phyloP scores from a whole-genome alignment of 2,797 vertebrate species.

The Anas flavirostris region DNA sequence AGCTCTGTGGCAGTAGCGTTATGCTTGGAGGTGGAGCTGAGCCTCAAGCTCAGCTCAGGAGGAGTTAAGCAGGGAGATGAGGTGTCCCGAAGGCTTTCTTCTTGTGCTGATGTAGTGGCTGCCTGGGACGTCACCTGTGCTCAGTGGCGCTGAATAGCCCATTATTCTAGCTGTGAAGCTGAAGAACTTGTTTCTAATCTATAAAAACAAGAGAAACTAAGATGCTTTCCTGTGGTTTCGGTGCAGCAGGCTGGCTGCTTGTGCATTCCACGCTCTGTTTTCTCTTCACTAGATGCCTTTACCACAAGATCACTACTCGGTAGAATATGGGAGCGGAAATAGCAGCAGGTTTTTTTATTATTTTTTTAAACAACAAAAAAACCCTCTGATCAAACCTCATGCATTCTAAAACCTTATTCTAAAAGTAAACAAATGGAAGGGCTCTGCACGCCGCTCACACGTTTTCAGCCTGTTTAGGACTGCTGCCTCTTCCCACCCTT shows the following conservation, averaged over 20 bases:
- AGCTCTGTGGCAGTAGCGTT: not conserved
- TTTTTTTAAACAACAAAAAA: not conserved
- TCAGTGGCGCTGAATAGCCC: not conserved
- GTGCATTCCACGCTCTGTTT: slow-evolving; percentile 71
- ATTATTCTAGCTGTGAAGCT: slow-evolving; percentile 37
- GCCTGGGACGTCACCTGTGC: not conserved
- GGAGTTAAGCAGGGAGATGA: not conserved
- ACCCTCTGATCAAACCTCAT: not conserved
- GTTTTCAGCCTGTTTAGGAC: not conserved
- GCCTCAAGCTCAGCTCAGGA: not conserved
- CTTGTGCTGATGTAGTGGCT: not conserved
- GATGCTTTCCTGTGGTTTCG: slow-evolving; percentile 70
- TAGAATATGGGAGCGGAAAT: slow-evolving; percentile 74
- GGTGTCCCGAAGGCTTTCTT: not conserved
- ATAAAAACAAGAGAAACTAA: slow-evolving; percentile 57
- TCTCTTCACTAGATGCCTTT: slow-evolving; percentile 72
- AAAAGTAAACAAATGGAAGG: slow-evolving; percentile 63
- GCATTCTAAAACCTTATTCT: slow-evolving; percentile 36
- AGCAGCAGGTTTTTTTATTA: slow-evolving; percentile 12
- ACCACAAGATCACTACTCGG: slow-evolving; percentile 47
- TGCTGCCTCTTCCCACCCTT: not conserved
- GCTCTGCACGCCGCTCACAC: not conserved
- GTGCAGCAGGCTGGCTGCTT: slow-evolving; percentile 54
- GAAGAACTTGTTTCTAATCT: slow-evolving; percentile 68
- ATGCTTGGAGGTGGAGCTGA: fast-evolving